Evolutionary conservation across 2,113 vertebrate genomes (phyloP), one percentile per base, ranked within the genome.

Genomic region (Larimichthys crocea): DNA sequence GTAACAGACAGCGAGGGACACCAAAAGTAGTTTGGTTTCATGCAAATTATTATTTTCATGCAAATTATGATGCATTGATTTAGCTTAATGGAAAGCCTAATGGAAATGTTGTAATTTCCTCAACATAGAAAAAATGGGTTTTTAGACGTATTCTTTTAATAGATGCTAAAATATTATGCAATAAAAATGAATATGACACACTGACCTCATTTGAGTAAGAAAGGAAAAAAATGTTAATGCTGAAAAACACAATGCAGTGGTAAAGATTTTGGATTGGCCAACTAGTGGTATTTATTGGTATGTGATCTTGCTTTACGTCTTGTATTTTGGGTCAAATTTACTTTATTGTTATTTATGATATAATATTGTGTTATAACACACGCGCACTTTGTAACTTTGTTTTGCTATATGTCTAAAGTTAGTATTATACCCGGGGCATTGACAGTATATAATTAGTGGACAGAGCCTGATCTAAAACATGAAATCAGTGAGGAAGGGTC

Each of bases 31-130:
- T 91, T 89, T 70, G 48, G 70, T 88, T 86, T 89, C 74, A 81
- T 87, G 78, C 73, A 87, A 89, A 92, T 91, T 84, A 87, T 89
- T 90, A 89, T 92, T 91, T 89, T 91, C 80, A 83, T 86, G 79
- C 65, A 89, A 90, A 87, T 86, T 6, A 70, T 67, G 85, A 79
- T 82, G 57, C 79, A 85, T 69, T 65, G 74, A 69, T 87, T 85
- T 63, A 71, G 60, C 66, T 68, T 74, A 83, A 84, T 86, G 85
- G 74, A 87, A 84, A 79, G 5, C 42, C 20, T 62, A 63, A 82
- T 68, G 73, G 82, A 67, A 62, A 68, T 67, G 60, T 52, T 57
- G n/a, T 40, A 60, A 82, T 83, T 79, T 74, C 26, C 66, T 76
- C 65, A 81, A 49, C 15, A 29, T 48, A 40, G 56, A 59, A 49